A percentile compares a stretch with the other conserved stretches of the same genome.
phyloP scores from a whole-genome alignment of 2,888 invertebrate genomes.

The Chymomyza procnemis region DNA sequence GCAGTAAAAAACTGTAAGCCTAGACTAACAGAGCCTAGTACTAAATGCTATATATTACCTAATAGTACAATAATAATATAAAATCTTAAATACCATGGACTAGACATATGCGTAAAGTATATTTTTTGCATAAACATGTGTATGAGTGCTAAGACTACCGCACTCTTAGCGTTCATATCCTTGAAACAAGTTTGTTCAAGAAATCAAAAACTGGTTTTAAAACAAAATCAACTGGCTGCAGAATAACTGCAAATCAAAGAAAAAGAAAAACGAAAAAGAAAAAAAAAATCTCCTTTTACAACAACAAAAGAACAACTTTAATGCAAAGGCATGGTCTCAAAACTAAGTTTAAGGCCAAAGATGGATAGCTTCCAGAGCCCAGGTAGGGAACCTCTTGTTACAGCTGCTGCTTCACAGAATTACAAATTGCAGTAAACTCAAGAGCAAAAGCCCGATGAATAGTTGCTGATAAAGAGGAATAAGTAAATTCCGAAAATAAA shows the following conservation, averaged over 20 bases:
- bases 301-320: background rate
- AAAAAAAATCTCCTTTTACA: background rate
- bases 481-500: slow-evolving; percentile 60
- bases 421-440: slow-evolving; percentile 59
- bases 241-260: background rate
- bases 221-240: slow-evolving; percentile 57
- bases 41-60: no score
- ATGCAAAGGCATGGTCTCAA: background rate
- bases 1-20: no score
- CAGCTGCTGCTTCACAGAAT: background rate
- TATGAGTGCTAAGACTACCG: no score
- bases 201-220: slow-evolving; percentile 56
- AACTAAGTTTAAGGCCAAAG: background rate
- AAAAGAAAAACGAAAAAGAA: no score
- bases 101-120: background rate
- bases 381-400: background rate
- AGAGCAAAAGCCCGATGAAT: slow-evolving; percentile 51
- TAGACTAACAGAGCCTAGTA: no score
- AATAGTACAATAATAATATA: no score
- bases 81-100: background rate
- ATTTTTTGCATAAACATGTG: slow-evolving; percentile 33
- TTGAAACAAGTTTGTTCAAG: slow-evolving; percentile 58
- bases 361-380: background rate
- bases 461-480: slow-evolving; percentile 65
- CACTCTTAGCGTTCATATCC: slow-evolving; percentile 34